Percentiles rank a stretch among this genome's conserved stretches.
These are phyloP conservation scores for Plestiodon gilberti DNA, from an alignment of 2,113 vertebrate genomes.

Conservation along the genomic window DNA sequence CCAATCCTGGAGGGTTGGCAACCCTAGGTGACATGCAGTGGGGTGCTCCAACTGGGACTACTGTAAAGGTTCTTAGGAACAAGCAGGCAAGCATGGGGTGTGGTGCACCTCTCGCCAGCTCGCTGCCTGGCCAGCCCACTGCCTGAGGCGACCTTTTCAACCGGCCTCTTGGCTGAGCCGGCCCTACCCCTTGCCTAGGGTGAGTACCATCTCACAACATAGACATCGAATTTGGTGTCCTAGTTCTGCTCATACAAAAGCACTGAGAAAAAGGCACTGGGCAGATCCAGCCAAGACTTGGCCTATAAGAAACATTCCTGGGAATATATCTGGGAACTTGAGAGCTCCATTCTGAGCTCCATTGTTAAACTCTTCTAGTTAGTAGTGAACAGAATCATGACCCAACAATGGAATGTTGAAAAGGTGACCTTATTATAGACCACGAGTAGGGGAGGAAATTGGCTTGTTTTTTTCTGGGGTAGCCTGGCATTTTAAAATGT, in stretches of 20 bases:
- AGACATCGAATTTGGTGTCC: background rate
- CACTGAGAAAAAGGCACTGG: background rate
- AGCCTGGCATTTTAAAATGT: background rate
- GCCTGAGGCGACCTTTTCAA: no score
- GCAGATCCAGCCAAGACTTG: background rate
- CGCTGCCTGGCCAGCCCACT: no score
- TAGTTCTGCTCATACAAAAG: background rate
- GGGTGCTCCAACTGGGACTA: background rate
- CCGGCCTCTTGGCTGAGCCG: no score
- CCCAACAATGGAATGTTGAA: background rate
- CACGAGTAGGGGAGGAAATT: background rate
- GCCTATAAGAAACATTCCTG: background rate
- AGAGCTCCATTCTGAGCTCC: background rate
- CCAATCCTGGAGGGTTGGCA: background rate
- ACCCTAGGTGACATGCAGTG: background rate
- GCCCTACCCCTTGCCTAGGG: background rate
- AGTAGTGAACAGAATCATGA: background rate
- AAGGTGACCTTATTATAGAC: background rate
- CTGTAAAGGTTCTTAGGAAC: no score
- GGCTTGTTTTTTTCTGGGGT: background rate
- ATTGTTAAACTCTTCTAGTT: background rate
- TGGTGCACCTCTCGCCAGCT: no score
- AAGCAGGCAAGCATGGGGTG: no score
- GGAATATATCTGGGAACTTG: no score
- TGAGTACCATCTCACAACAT: background rate